Conservation (phyloP, 2,888 invertebrate species). For the Cosmorhoe ocellata region DNA sequence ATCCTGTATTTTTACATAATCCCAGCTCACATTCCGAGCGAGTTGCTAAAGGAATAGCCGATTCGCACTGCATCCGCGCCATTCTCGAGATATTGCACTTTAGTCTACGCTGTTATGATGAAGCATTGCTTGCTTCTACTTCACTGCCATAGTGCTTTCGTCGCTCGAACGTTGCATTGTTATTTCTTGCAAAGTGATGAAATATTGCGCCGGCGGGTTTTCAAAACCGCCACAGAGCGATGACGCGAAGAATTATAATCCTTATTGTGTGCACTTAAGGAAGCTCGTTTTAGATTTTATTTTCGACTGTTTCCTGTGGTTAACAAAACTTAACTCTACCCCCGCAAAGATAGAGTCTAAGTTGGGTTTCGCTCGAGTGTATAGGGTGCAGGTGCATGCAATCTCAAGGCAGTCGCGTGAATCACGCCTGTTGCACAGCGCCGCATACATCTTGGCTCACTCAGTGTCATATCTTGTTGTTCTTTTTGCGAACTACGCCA, state of each 20-base stretch:
- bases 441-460: conserved; percentile 72
- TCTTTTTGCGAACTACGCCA: conserved; percentile 47
- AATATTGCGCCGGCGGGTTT: conserved; percentile 67
- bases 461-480: conserved; percentile 62
- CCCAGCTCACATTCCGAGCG: conserved; percentile 1
- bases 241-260: conserved; percentile 36
- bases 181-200: conserved; percentile 75
- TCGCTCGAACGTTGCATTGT: conserved; percentile 66
- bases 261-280: conserved; percentile 41
- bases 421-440: conserved; percentile 69
- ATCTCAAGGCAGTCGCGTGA: conserved; percentile 61
- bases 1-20: conserved; percentile 6
- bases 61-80: conserved; percentile 33
- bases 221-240: conserved; percentile 41
- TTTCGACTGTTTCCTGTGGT: conserved; percentile 38
- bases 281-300: conserved; percentile 53
- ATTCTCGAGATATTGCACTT: conserved; percentile 36
- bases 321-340: conserved; percentile 40
- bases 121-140: conserved; percentile 64
- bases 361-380: conserved; percentile 31
- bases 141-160: conserved; percentile 65
- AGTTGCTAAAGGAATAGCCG: conserved; percentile 21
- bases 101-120: conserved; percentile 56
- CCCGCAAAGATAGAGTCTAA: conserved; percentile 33
- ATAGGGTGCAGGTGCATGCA: conserved; percentile 64